A percentile compares a stretch with the other conserved stretches of the same genome.
phyloP scores from a whole-genome alignment of 1,140 invertebrate genomes.

The Drosophila repletoides region DNA sequence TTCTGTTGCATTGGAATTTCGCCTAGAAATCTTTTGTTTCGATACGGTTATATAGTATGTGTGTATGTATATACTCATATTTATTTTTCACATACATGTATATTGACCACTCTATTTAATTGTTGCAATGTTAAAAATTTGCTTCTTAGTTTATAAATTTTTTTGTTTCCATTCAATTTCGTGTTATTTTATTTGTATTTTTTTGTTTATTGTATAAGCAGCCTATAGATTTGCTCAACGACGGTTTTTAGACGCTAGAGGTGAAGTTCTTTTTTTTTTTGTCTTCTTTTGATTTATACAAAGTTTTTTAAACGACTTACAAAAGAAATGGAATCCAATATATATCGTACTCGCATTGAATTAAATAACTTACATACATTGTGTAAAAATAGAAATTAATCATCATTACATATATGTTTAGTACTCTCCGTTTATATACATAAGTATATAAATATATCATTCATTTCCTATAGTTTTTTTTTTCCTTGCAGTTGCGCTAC shows the following conservation, averaged over 20 bases:
- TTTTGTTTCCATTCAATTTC: slow-evolving; percentile 6
- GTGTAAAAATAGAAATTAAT: slow-evolving; percentile 50
- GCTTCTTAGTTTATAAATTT: slow-evolving; percentile 51
- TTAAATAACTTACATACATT: slow-evolving; percentile 25
- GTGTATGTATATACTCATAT: slow-evolving; percentile 26
- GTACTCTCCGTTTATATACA: slow-evolving; percentile 12
- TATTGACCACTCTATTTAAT: slow-evolving; percentile 11
- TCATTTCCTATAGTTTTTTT: slow-evolving; percentile 39
- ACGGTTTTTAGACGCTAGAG: slow-evolving; percentile 72
- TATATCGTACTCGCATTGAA: slow-evolving; percentile 16
- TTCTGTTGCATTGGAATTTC: slow-evolving; percentile 27
- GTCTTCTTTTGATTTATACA: slow-evolving; percentile 63
- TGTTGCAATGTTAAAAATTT: slow-evolving; percentile 51
- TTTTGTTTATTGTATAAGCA: slow-evolving; percentile 74
- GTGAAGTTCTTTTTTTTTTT: slow-evolving; percentile 49
- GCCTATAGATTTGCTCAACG: slow-evolving; percentile 62
- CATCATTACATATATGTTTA: slow-evolving; percentile 19
- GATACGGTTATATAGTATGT: too few species aligned
- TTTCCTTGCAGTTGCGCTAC: slow-evolving; percentile 45
- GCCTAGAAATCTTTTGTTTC: slow-evolving; percentile 27
- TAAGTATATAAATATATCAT: slow-evolving; percentile 42
- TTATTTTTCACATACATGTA: slow-evolving; percentile 12
- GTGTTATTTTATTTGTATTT: neutral
- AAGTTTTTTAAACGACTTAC: slow-evolving; percentile 55
- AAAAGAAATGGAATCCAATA: slow-evolving; percentile 36